These are phyloP conservation scores for Todus mexicanus DNA, from an alignment of 2,797 vertebrate genomes.

Conservation along the genomic window DNA sequence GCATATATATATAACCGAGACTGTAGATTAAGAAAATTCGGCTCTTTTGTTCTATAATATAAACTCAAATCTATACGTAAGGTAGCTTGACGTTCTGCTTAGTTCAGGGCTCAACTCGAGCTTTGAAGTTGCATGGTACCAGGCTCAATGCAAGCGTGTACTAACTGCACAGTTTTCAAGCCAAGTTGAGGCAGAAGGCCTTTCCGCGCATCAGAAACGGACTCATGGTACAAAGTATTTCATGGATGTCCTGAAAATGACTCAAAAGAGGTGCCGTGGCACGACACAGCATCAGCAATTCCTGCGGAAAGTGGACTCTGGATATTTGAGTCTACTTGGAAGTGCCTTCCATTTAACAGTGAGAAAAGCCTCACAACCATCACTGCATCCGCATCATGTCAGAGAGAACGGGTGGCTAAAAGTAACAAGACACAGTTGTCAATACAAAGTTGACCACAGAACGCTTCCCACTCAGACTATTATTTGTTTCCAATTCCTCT, in stretches of 20 bases:
- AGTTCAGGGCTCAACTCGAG: background rate
- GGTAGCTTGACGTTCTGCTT: background rate
- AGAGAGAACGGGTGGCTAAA: background rate
- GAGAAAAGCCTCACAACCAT: background rate
- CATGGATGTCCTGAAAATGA: background rate
- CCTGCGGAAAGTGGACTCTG: background rate
- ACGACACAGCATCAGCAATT: background rate
- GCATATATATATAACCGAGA: too few relatives aligned
- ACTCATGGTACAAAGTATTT: background rate
- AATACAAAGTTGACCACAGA: background rate
- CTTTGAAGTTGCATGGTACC: background rate
- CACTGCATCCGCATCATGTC: background rate
- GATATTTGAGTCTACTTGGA: background rate
- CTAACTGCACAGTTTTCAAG: background rate
- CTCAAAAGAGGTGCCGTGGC: background rate
- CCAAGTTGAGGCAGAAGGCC: background rate
- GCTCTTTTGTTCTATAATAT: background rate
- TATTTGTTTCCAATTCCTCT: background rate
- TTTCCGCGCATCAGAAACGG: background rate
- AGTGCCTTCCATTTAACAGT: background rate
- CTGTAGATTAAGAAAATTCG: background rate
- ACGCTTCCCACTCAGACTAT: background rate
- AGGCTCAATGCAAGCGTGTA: fast-evolving
- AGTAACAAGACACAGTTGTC: background rate
- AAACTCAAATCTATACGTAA: background rate